Conservation (phyloP, 2,113 vertebrate genomes). For the Cranoglanis bouderius region DNA sequence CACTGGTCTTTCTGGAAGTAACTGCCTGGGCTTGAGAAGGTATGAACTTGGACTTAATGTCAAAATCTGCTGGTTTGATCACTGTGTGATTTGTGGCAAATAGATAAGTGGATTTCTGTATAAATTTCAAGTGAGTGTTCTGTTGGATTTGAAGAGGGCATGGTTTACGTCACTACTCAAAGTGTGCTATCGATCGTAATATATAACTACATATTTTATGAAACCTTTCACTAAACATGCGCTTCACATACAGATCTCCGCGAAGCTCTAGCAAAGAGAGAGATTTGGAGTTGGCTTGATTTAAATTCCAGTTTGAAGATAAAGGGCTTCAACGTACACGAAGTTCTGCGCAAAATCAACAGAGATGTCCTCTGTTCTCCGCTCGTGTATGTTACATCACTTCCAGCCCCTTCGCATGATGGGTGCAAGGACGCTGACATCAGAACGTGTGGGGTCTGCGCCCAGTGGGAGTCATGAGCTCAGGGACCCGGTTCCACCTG, state of each 20-base stretch:
- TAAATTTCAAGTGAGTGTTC: not conserved
- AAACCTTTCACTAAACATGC: not conserved
- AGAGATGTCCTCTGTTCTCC: constrained; percentile 54
- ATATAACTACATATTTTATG: not conserved
- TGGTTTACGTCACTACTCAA: not conserved
- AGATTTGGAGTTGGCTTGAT: not conserved
- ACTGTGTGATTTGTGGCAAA: not conserved
- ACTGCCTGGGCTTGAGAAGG: not conserved
- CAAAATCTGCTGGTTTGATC: not conserved
- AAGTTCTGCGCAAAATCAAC: not conserved
- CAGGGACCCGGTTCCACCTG: not conserved
- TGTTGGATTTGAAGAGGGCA: not conserved
- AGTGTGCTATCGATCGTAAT: not conserved
- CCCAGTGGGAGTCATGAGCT: not conserved
- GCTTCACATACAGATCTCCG: not conserved
- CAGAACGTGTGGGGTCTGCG: not conserved
- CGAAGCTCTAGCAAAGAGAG: not conserved
- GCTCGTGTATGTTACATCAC: constrained; percentile 40
- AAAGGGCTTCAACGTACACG: not conserved
- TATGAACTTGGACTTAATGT: not conserved
- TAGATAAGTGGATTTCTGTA: not conserved
- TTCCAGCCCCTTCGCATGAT: constrained; percentile 53
- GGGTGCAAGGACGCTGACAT: constrained; percentile 37
- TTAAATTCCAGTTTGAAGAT: not conserved
- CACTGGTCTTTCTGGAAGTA: not conserved